Base-by-base conservation (phyloP, 64 coral and sea anemone genomes). In the Catalaphyllia jardinei region DNA sequence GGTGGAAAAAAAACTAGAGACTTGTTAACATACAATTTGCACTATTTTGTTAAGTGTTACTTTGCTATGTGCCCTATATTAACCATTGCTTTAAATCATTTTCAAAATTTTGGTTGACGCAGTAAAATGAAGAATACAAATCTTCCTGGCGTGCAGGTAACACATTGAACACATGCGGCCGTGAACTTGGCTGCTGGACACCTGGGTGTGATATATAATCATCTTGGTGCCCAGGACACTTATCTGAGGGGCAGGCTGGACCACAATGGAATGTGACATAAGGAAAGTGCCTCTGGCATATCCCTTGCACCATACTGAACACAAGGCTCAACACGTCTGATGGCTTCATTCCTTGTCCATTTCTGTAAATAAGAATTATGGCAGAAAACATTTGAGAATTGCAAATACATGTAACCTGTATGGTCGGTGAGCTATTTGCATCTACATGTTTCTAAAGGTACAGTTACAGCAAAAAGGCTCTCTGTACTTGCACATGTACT, bases 201-300 rank as follows among this genome's bases (percentile, higher is more conserved):
- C 72, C 67, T 62, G 69, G 67, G 22, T 55, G 60, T 55, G 92
- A 29, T 60, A 84, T 39, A 13, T 24, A 20, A n/a, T 80, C 87
- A n/a, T 55, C 64, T 75, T 88, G 73, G 31, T 89, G 52, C 27
- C 92, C 92, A 72, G 87, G 92, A 46, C 92, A 94, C 39, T 67
- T 65, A 0, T 30, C 35, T 0, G 80, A 94, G 19, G 86, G 79
- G 51, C 92, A 94, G 16, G 63, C 73, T 62, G 92, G 92, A 9
- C 92, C 92, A 89, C 92, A 94, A 27, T 94, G 81, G 55, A 94
- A 94, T 27, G 38, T 79, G 27, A 86, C 60, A 89, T 86, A 86
- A 29, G 75, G 80, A 62, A 94, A 94, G 50, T 89, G 79, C 10
- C 80, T 60, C 42, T 60, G 27, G 38, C 88, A 84, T 22, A 94